phyloP scores from a whole-genome alignment of 2,113 vertebrate genomes.

The Macrotus californicus region DNA sequence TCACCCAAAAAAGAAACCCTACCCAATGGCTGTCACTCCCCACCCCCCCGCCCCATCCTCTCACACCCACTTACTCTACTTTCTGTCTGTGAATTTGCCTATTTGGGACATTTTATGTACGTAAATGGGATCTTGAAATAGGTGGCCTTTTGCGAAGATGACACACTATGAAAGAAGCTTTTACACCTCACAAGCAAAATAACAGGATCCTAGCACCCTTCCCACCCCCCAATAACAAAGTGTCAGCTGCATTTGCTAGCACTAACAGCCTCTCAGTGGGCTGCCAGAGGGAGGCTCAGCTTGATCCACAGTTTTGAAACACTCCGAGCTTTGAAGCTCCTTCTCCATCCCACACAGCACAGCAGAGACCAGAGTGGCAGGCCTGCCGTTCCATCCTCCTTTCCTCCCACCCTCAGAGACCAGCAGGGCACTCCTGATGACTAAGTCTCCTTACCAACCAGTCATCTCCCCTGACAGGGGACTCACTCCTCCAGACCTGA shows the following conservation, averaged over 20 bases:
- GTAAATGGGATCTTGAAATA: not conserved
- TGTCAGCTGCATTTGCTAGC: not conserved
- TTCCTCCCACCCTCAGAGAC: not conserved
- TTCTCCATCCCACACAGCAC: not conserved
- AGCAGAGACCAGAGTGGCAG: not conserved
- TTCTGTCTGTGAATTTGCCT: not conserved
- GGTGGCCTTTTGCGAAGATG: not conserved
- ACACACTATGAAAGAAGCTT: not conserved
- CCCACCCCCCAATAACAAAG: not conserved
- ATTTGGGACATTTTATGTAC: not conserved
- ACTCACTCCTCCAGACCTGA: not conserved
- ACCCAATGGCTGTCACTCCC: accelerated
- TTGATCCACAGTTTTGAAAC: constrained; percentile 5
- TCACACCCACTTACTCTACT: not conserved
- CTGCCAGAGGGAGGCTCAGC: not conserved
- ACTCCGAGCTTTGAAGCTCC: not conserved
- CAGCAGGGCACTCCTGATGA: not conserved
- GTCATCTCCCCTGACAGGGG: not conserved
- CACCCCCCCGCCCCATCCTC: accelerated
- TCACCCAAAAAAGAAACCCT: not conserved
- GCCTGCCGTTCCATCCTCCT: not conserved
- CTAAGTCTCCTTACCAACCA: not conserved
- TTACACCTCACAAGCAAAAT: not conserved
- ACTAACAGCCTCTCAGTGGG: not conserved
- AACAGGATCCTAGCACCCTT: not conserved